phyloP scores from a whole-genome alignment of 2,888 invertebrate genomes.

The Thyatira batis region DNA sequence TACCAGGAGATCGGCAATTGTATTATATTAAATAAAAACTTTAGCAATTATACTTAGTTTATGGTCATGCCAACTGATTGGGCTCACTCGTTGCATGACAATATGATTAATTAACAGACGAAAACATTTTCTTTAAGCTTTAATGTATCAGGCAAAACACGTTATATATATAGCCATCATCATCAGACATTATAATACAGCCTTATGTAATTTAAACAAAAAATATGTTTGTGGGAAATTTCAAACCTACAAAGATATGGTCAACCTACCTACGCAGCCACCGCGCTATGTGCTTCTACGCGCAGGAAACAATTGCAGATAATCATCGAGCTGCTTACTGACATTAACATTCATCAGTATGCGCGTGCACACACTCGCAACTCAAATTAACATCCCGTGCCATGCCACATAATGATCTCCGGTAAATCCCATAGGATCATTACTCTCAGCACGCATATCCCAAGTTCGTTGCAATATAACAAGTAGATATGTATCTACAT shows the following conservation, averaged over 20 bases:
- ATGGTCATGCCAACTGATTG: too few relatives aligned
- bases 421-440: background rate
- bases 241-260: background rate
- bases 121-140: too few relatives aligned
- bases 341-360: slow-evolving; percentile 41
- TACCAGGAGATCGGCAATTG: too few relatives aligned
- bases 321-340: slow-evolving; percentile 45
- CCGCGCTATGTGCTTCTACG: slow-evolving; percentile 14
- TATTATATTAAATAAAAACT: too few relatives aligned
- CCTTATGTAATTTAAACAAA: too few relatives aligned
- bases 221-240: background rate
- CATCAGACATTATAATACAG: too few relatives aligned
- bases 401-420: slow-evolving; percentile 3
- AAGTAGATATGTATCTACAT: background rate
- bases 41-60: too few relatives aligned
- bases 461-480: too few relatives aligned
- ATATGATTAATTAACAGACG: too few relatives aligned
- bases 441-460: background rate
- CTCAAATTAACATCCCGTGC: slow-evolving; percentile 34
- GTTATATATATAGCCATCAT: too few relatives aligned
- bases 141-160: too few relatives aligned
- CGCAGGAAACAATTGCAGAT: slow-evolving; percentile 54
- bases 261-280: background rate
- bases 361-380: slow-evolving; percentile 26
- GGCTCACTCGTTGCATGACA: too few relatives aligned